Base-by-base conservation (phyloP, 2,797 vertebrate genomes). In the Hozukius guyotensis region DNA sequence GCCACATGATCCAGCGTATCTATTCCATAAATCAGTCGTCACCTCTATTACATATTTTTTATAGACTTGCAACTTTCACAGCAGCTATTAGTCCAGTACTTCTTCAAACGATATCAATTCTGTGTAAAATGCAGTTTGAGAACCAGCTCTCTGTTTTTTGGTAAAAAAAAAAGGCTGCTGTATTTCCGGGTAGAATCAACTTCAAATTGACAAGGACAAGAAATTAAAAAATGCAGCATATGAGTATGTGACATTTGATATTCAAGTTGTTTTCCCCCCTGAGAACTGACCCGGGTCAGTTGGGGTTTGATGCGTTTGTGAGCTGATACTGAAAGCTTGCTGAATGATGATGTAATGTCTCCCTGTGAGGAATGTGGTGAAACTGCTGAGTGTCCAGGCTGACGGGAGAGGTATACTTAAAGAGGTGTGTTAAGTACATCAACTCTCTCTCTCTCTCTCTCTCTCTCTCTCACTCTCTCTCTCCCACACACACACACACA, bases 341-440 rank as follows among this genome's bases (percentile, higher is more conserved):
- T 65, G 72, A 76, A 62, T 24, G 65, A 68, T 91, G 90, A 91
- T 79, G 88, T 91, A 68, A 89, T 84, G 79, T 73, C 49, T 69
- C 25, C 75, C 34, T 80, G 49, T 2, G 6, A 82, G 78, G 89
- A 92, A 90, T 92, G 80, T 46, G 68, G 68, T 38, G 53, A 83
- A 87, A 77, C 74, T 69, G 80, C 81, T 82, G 77, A 87, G 83
- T 67, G 34, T 72, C 74, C 70, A 78, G 53, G 42, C 57, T 68
- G 60, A 86, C 32, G n/a, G 46, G 59, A 66, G 68, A 34, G 34
- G 63, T 72, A 53, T 68, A 61, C 69, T 71, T 67, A 84, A 36
- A 64, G 69, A 84, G 11, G 68, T 74, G 75, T 64, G 65, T 69
- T 72, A 55, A 68, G 14, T 52, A 36, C 67, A 82, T 81, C 69